Conservation (phyloP, 1,140 invertebrate genomes). For the Euura lappo region DNA sequence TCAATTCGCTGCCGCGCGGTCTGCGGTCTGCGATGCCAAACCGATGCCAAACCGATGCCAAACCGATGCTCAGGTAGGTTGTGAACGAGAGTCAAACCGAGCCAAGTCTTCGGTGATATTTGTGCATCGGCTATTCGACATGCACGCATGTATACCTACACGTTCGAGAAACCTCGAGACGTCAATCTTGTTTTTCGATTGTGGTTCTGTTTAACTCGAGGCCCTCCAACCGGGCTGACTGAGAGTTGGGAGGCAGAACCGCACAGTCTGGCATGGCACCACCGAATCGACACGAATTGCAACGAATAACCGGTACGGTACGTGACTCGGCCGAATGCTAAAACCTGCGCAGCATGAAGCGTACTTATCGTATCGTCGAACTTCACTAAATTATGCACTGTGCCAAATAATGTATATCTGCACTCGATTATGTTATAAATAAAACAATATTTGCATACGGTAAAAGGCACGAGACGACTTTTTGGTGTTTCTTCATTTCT, state of each 20-base stretch:
- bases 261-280: slow-evolving; percentile 15
- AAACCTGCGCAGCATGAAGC: not conserved
- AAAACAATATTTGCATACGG: no score
- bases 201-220: slow-evolving; percentile 8
- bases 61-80: not conserved
- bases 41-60: slow-evolving; percentile 9
- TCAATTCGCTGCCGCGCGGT: no score
- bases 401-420: no score
- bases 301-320: not conserved
- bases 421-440: no score
- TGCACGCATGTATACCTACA: no score
- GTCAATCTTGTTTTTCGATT: not conserved
- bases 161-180: no score
- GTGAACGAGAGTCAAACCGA: slow-evolving; percentile 12
- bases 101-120: not conserved
- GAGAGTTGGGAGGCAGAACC: not conserved
- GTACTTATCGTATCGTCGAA: not conserved
- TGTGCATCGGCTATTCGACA: not conserved
- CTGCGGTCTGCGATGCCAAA: not conserved
- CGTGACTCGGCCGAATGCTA: slow-evolving; percentile 1
- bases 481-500: no score
- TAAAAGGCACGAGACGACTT: no score
- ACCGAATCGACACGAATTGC: not conserved
- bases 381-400: no score
- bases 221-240: not conserved